Evolutionary conservation across 2,113 vertebrate species (phyloP).

Genomic region (Spea multiplicata): DNA sequence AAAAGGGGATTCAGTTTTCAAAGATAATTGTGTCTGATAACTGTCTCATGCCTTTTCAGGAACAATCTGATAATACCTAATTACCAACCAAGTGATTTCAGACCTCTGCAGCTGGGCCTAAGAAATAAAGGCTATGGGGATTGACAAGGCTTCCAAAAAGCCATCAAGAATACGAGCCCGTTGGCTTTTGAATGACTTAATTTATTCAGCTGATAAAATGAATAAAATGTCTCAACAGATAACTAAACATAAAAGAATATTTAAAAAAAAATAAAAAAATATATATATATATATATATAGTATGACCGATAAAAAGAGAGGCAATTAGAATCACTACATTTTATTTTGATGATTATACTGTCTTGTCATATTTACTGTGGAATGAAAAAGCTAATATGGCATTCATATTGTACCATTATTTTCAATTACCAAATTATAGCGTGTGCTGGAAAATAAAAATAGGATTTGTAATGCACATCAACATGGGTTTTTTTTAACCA

Average conservation of each 20-base stretch:
- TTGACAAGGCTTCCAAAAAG: slow-evolving; percentile 56
- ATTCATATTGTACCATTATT: background rate
- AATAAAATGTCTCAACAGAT: slow-evolving; percentile 28
- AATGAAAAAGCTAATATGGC: slow-evolving; percentile 10
- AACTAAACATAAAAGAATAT: slow-evolving; percentile 57
- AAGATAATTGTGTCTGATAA: slow-evolving; percentile 91
- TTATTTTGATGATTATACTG: background rate
- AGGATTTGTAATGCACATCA: background rate
- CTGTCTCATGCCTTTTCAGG: slow-evolving; percentile 70
- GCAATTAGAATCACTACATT: background rate
- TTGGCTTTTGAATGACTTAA: slow-evolving; percentile 67
- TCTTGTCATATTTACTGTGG: background rate
- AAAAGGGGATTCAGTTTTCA: slow-evolving; percentile 73
- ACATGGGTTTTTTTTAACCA: too few relatives aligned
- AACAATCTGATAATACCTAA: slow-evolving; percentile 94
- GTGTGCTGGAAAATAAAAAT: background rate
- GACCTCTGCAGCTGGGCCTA: slow-evolving; percentile 60
- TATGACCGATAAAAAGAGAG: slow-evolving; percentile 7
- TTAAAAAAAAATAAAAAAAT: slow-evolving; percentile 35
- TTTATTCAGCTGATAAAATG: slow-evolving; percentile 68
- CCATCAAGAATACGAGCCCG: slow-evolving; percentile 51
- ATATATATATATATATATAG: slow-evolving; percentile 24
- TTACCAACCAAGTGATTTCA: slow-evolving; percentile 78
- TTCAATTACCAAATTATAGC: background rate
- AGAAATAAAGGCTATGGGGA: slow-evolving; percentile 53